Percentiles rank a stretch among this genome's conserved stretches.
phyloP scores from a whole-genome alignment of 2,888 invertebrate species.

The Steinernema hermaphroditum region DNA sequence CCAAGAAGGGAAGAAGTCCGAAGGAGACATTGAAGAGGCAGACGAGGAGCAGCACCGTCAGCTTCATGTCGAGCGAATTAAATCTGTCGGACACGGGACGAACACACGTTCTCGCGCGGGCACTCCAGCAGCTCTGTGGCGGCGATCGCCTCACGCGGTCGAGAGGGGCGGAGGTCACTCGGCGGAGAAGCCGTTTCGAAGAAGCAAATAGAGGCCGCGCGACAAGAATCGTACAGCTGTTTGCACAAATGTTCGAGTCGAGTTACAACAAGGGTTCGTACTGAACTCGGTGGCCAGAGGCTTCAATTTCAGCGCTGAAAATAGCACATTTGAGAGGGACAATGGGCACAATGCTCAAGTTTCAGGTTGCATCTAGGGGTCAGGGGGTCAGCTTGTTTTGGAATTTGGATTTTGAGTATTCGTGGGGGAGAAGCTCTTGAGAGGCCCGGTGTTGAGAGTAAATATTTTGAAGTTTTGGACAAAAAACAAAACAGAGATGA shows the following conservation, averaged over 20 bases:
- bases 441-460: too few relatives aligned
- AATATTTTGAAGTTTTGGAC: too few relatives aligned
- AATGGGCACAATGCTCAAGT: too few relatives aligned
- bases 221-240: conserved; percentile 25
- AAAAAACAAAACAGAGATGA: too few relatives aligned
- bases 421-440: too few relatives aligned
- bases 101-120: conserved; percentile 19
- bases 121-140: background rate
- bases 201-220: conserved; percentile 29
- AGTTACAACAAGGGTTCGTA: conserved; percentile 23
- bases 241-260: conserved; percentile 30
- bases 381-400: too few relatives aligned
- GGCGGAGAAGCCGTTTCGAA: conserved; percentile 18
- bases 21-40: conserved; percentile 1
- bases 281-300: background rate
- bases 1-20: background rate
- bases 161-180: conserved; percentile 25
- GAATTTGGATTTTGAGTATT: too few relatives aligned
- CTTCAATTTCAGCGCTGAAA: background rate
- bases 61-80: conserved; percentile 19
- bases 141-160: conserved; percentile 8
- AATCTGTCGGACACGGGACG: conserved; percentile 7
- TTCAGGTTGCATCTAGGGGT: too few relatives aligned
- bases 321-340: background rate
- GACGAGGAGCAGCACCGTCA: background rate